A percentile compares a stretch with the other conserved stretches of the same genome.
Evolutionary conservation across 2,797 vertebrate species (phyloP).

Genomic region (Sebastolobus altivelis): DNA sequence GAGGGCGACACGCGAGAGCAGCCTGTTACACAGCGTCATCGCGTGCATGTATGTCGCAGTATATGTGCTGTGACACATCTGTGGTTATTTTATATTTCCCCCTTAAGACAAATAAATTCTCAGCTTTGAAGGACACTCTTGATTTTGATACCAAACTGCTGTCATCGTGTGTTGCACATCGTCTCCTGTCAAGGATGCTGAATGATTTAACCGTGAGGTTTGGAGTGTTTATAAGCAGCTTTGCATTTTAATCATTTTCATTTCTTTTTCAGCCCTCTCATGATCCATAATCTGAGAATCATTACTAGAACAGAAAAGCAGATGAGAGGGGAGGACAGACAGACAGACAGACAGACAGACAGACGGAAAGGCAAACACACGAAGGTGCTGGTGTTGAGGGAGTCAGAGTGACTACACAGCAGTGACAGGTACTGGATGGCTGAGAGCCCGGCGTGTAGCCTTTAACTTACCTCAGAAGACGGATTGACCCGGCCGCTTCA

Average conservation of each 20-base stretch:
- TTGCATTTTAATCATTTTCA: conserved; percentile 29
- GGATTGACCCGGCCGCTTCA: conserved; percentile 69
- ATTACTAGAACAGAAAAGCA: conserved; percentile 29
- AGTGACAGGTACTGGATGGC: conserved; percentile 50
- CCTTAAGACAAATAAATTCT: conserved; percentile 8
- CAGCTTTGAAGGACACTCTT: conserved; percentile 16
- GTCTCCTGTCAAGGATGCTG: conserved; percentile 22
- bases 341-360: conserved; percentile 13
- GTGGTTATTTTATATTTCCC: conserved; percentile 19
- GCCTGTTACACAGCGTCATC: conserved; percentile 12
- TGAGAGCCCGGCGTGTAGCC: conserved; percentile 41
- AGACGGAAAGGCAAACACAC: conserved; percentile 1
- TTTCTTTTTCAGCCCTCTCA: conserved; percentile 25
- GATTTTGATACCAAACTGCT: conserved; percentile 33
- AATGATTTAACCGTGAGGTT: conserved; percentile 28
- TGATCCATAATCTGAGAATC: conserved; percentile 23
- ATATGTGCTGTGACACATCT: conserved; percentile 11
- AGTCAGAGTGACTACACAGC: conserved; percentile 29
- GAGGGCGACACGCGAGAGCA: conserved; percentile 30
- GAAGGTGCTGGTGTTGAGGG: conserved; percentile 22
- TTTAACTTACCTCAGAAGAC: conserved; percentile 83
- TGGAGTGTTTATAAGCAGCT: conserved; percentile 33
- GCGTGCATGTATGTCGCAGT: conserved; percentile 6
- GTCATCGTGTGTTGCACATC: conserved; percentile 15
- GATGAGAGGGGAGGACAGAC: conserved; percentile 32